Conservation (phyloP, 2,888 invertebrate species). For the Leptinotarsa juncta region DNA sequence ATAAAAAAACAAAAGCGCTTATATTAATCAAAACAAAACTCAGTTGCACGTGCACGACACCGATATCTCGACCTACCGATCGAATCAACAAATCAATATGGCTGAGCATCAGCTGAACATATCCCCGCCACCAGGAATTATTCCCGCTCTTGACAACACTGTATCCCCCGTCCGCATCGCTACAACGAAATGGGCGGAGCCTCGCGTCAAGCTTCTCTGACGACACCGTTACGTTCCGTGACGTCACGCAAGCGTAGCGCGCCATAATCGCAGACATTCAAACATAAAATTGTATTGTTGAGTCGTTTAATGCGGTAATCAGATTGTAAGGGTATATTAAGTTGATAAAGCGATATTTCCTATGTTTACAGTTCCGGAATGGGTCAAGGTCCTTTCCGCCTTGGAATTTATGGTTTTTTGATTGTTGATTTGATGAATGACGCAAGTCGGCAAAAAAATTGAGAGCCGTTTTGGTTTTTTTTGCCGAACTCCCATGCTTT, state of each 20-base stretch:
- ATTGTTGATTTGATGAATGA: background rate
- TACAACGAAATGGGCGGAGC: slow-evolving; percentile 32
- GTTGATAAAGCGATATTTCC: slow-evolving; percentile 16
- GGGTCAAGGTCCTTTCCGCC: background rate
- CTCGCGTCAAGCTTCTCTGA: slow-evolving; percentile 41
- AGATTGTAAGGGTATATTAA: slow-evolving; percentile 15
- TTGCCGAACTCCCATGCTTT: no score
- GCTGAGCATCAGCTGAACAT: background rate
- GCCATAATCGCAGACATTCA: slow-evolving; percentile 6
- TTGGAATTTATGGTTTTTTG: background rate
- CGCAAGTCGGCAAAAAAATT: background rate
- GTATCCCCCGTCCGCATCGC: background rate
- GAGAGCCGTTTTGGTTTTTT: background rate
- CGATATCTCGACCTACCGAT: background rate
- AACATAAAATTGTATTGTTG: slow-evolving; percentile 7
- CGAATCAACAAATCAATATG: no score
- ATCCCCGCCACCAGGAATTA: background rate
- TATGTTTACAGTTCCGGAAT: background rate
- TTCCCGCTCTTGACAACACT: slow-evolving; percentile 9
- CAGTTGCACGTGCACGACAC: slow-evolving; percentile 19
- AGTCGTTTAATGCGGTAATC: slow-evolving; percentile 14
- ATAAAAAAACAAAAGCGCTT: background rate
- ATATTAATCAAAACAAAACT: slow-evolving; percentile 15
- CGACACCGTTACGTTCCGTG: slow-evolving; percentile 57
- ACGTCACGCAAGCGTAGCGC: slow-evolving; percentile 49